These are phyloP conservation scores for Petrocephalus sullivani DNA, from an alignment of 2,797 vertebrate genomes.

Conservation along the genomic window DNA sequence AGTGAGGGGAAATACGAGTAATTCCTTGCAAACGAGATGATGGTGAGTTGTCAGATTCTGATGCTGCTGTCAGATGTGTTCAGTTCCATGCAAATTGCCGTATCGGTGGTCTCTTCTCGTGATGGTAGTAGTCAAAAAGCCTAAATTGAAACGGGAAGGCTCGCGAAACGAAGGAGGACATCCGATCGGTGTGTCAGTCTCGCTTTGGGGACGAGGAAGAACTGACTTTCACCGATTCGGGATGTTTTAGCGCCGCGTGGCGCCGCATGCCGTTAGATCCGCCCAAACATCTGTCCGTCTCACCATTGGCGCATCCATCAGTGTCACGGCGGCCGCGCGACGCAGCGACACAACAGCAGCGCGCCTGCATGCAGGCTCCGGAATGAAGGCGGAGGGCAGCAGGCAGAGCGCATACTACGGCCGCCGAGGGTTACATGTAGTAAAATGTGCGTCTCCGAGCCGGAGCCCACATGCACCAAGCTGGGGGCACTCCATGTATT, in stretches of 20 bases:
- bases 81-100: conserved; percentile 47
- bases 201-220: conserved; percentile 37
- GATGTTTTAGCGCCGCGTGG: conserved; percentile 61
- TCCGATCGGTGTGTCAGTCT: conserved; percentile 37
- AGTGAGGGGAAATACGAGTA: conserved; percentile 45
- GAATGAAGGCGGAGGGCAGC: neutral
- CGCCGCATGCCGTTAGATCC: conserved; percentile 77
- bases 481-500: neutral
- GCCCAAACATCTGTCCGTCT: conserved; percentile 97
- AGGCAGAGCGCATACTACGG: neutral
- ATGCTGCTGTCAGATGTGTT: conserved; percentile 64
- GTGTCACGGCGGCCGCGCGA: conserved; percentile 74
- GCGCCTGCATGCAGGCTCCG: conserved; percentile 1
- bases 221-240: conserved; percentile 48
- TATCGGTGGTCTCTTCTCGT: conserved; percentile 51
- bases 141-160: conserved; percentile 34
- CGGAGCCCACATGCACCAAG: neutral
- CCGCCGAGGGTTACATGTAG: neutral
- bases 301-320: conserved; percentile 91
- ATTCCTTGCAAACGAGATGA: conserved; percentile 59
- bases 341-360: conserved; percentile 52
- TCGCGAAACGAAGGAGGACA: conserved; percentile 36
- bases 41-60: conserved; percentile 71
- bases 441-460: neutral
- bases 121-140: conserved; percentile 43